These are phyloP conservation scores for Amblyopsis hoosieri DNA, from an alignment of 2,797 vertebrate species.

Conservation along the genomic window DNA sequence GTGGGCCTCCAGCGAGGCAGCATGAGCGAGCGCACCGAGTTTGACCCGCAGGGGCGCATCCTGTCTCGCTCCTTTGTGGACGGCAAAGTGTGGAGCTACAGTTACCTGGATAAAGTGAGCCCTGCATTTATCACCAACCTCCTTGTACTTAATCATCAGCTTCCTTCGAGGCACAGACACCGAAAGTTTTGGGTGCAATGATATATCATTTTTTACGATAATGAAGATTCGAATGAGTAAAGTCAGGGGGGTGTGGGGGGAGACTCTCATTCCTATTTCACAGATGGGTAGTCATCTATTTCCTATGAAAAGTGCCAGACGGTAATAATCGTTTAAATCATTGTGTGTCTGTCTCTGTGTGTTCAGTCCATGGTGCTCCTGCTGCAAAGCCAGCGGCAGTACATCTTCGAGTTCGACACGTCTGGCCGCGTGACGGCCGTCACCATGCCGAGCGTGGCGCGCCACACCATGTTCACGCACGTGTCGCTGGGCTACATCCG, in stretches of 20 bases:
- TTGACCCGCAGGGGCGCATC: conserved; percentile 92
- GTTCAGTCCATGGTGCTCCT: conserved; percentile 96
- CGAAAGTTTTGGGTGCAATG: conserved; percentile 46
- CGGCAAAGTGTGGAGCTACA: conserved; percentile 98
- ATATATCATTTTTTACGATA: conserved; percentile 55
- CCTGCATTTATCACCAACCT: conserved; percentile 20
- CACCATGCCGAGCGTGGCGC: conserved; percentile 98
- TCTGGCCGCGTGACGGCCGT: conserved; percentile 92
- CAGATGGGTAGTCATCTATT: conserved; percentile 49
- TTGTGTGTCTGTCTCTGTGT: conserved; percentile 26
- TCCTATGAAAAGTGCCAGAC: conserved; percentile 7
- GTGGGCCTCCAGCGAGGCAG: conserved; percentile 94
- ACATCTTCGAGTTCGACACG: conserved; percentile 95
- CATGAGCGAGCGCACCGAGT: conserved; percentile 96
- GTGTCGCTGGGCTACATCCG: conserved; percentile 96
- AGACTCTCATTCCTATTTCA: conserved; percentile 52
- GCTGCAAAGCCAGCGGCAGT: conserved; percentile 96
- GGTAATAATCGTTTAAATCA: conserved; percentile 49
- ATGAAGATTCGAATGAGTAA: conserved; percentile 56
- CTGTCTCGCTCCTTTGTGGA: conserved; percentile 93
- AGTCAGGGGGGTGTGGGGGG: conserved; percentile 35
- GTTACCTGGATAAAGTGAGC: conserved; percentile 91
- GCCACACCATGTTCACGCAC: conserved; percentile 97
- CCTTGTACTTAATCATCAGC: conserved; percentile 17
- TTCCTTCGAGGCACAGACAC: conserved; percentile 19